Base-by-base conservation (phyloP, 2,797 vertebrate genomes). In the Sciurus carolinensis region DNA sequence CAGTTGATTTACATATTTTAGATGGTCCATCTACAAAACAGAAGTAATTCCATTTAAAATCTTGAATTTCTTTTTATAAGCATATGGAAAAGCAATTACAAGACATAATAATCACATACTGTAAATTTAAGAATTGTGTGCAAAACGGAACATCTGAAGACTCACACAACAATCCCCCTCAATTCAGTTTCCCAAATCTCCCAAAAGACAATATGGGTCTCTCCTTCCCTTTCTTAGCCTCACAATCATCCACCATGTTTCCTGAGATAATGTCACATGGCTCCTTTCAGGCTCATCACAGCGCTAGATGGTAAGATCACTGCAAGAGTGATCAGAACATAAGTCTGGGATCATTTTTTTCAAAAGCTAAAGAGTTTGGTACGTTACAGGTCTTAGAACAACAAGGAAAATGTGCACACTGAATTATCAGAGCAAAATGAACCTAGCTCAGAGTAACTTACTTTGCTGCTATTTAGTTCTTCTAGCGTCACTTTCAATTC, bases 11-110 rank as follows among this genome's bases (percentile, higher is more conserved):
- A 89, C 92, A 18, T 97, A 67, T 6, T 98, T 98, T 44, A 98
- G 76, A 94, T 98, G 98, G 0, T 98, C 98, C 57, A 96, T 96
- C 99, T 99, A 96, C 7, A 96, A 97, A 82, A 76, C 14, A 96
- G 52, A 97, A 69, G 28, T 7, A 88, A 57, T 86, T 77, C 64
- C 42, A 87, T 47, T 87, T 94, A 91, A 87, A 96, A 64, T 12
- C 14, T 42, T 91, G 5, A 44, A 26, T 80, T 82, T 71, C 36
- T 90, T 92, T 87, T 57, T 8, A 42, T 44, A 81, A 75, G 62
- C 52, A 62, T 39, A 72, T 13, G 44, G 39, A 71, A 94, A 96
- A 86, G 66, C 36, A 90, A 80, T 69, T 36, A 47, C 5, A 52
- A 95, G 71, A 62, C 7, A 67, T 15, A 84, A 87, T 72, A 73